Percentiles rank a stretch among this genome's conserved stretches.
phyloP scores from a whole-genome alignment of 2,888 invertebrate species.

The Anarsia innoxiella region DNA sequence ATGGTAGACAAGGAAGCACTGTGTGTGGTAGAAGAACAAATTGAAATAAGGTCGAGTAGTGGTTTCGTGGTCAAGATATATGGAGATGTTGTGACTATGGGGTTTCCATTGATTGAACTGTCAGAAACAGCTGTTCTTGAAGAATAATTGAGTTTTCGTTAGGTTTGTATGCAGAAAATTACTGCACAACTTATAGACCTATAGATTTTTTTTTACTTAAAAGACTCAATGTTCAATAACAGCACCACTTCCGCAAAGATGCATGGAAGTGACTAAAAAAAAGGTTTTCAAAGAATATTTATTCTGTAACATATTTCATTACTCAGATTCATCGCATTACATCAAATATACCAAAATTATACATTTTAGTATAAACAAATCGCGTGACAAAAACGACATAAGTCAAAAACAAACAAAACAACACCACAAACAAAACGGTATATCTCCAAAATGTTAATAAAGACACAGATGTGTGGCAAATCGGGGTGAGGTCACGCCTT shows the following conservation, averaged over 20 bases:
- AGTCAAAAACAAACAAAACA: not conserved
- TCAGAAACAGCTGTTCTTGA: conserved; percentile 27
- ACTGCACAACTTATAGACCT: conserved; percentile 1
- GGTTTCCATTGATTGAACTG: conserved; percentile 50
- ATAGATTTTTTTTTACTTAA: too few species aligned
- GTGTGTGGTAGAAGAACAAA: conserved; percentile 16
- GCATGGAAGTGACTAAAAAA: too few species aligned
- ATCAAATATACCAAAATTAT: too few species aligned
- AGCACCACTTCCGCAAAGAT: too few species aligned
- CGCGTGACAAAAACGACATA: too few species aligned
- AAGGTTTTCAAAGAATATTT: too few species aligned
- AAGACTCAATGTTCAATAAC: too few species aligned
- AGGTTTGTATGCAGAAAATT: not conserved
- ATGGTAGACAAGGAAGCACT: conserved; percentile 15
- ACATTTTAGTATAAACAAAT: too few species aligned
- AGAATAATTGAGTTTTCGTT: conserved; percentile 15
- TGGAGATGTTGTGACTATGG: conserved; percentile 50
- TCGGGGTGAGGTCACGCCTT: conserved; percentile 36
- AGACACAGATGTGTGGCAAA: conserved; percentile 53
- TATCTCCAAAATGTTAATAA: conserved; percentile 35
- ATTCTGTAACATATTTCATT: too few species aligned
- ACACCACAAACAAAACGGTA: conserved; percentile 18
- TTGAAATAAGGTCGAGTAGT: conserved; percentile 14
- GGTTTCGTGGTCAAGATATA: conserved; percentile 50
- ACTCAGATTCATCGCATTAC: too few species aligned